Evolutionary conservation across 2,888 invertebrate genomes (phyloP).

Genomic region (Dolomedes plantarius): DNA sequence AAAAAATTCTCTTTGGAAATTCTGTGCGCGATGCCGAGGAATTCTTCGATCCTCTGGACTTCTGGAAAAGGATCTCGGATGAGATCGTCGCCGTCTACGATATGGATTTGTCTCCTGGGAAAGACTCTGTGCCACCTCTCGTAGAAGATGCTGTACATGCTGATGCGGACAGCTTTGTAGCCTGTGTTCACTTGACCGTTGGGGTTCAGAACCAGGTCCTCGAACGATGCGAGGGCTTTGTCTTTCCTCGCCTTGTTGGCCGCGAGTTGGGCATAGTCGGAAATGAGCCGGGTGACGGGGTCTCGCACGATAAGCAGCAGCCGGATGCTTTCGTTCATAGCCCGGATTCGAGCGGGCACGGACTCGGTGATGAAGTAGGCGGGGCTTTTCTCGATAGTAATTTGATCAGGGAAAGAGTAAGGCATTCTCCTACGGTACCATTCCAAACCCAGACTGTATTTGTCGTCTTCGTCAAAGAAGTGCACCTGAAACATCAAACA

Average conservation of each 20-base stretch:
- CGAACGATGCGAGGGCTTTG: slow-evolving; percentile 64
- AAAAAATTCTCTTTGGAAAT: slow-evolving; percentile 93
- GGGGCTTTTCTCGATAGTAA: slow-evolving; percentile 98
- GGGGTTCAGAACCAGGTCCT: slow-evolving; percentile 69
- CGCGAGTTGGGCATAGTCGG: slow-evolving; percentile 95
- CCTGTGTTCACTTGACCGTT: slow-evolving; percentile 77
- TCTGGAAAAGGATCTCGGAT: slow-evolving; percentile 93
- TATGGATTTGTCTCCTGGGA: slow-evolving; percentile 91
- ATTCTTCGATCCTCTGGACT: slow-evolving; percentile 89
- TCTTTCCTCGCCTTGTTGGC: slow-evolving; percentile 78
- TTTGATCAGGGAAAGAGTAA: slow-evolving; percentile 92
- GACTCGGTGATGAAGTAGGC: slow-evolving; percentile 97
- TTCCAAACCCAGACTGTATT: slow-evolving; percentile 92
- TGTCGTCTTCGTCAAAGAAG: slow-evolving; percentile 91
- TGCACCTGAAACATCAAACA: slow-evolving; percentile 84
- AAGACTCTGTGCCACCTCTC: slow-evolving; percentile 95
- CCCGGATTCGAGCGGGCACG: slow-evolving; percentile 94
- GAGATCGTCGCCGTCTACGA: slow-evolving; percentile 95
- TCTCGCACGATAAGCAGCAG: slow-evolving; percentile 95
- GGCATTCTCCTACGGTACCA: slow-evolving; percentile 98
- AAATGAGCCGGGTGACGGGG: slow-evolving; percentile 95
- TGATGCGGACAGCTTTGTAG: slow-evolving; percentile 81
- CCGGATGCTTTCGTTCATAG: slow-evolving; percentile 95
- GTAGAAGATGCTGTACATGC: slow-evolving; percentile 93
- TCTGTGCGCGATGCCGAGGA: slow-evolving; percentile 85